Evolutionary conservation across 2,797 vertebrate species (phyloP).

Genomic region (Coranthus polyacanthus): DNA sequence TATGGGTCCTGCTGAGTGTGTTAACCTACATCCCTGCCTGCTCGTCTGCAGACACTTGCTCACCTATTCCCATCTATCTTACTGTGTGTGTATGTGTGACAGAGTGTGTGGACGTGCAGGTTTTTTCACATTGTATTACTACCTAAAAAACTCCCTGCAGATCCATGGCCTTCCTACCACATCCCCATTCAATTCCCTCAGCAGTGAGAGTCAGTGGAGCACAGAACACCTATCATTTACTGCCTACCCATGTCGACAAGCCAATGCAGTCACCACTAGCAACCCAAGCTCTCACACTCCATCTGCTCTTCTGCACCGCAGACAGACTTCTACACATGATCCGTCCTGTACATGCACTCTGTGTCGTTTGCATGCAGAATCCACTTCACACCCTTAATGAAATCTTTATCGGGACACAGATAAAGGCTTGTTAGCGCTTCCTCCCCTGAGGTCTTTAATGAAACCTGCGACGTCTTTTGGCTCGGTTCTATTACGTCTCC

Average conservation of each 20-base stretch:
- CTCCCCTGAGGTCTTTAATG: conserved; percentile 23
- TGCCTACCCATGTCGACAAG: conserved; percentile 56
- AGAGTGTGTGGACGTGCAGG: conserved; percentile 11
- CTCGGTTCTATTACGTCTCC: conserved; percentile 32
- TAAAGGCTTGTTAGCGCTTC: conserved; percentile 41
- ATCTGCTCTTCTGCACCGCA: conserved; percentile 29
- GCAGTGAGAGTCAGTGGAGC: conserved; percentile 43
- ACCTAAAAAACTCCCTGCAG: conserved; percentile 16
- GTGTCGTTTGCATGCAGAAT: conserved; percentile 29
- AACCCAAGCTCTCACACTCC: conserved; percentile 34
- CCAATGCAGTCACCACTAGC: conserved; percentile 39
- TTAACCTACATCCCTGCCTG: conserved; percentile 39
- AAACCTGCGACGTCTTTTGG: conserved; percentile 28
- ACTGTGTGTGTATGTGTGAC: conserved; percentile 11
- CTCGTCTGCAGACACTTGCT: conserved; percentile 22
- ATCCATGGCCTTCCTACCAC: conserved; percentile 19
- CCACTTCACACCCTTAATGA: conserved; percentile 20
- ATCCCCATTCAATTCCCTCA: conserved; percentile 23
- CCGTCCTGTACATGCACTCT: conserved; percentile 7
- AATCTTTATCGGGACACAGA: conserved; percentile 25
- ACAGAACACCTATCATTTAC: conserved; percentile 50
- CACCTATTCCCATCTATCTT: conserved; percentile 26
- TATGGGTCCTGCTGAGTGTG: conserved; percentile 29
- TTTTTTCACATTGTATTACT: conserved; percentile 15
- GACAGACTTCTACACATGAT: conserved; percentile 1